Evolutionary conservation across 2,113 vertebrate genomes (phyloP), one percentile per base, ranked within the genome.

Genomic region (Otocyon megalotis): DNA sequence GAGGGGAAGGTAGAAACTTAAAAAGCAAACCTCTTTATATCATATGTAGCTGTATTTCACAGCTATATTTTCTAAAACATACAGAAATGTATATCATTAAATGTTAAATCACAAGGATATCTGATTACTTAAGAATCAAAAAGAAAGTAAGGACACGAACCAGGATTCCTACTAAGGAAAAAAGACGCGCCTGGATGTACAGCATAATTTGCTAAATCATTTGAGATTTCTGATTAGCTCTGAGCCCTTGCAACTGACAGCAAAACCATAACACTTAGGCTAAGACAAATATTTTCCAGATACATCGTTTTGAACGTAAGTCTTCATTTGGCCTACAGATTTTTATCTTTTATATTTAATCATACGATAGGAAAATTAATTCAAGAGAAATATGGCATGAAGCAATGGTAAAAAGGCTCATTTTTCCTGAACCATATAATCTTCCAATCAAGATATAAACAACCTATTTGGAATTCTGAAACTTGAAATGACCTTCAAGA

Each of bases 271-370:
- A 81, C 26, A 20, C 32, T 86, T 90, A 63, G 82, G 94, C 96
- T 96, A 98, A 97, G 17, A 24, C 35, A 98, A 98, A 97, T 96
- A 98, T 95, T 98, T 98, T 97, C 96, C 88, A 92, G 88, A 97
- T 82, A 67, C 97, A 67, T 93, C 74, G 63, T 98, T 98, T 98
- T 96, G 37, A 97, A 56, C 86, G 74, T 98, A 96, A 97, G 97
- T 97, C 37, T 98, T 94, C 97, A 93, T 76, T 98, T 96, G 91
- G 65, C 28, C 20, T 9, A 0, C 43, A 5, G 77, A 43, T 63
- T 85, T 94, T 98, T 93, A 76, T 97, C 60, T 95, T 17, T 97
- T 90, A 87, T 79, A 90, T 90, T 96, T 96, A 89, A 97, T 96
- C 96, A 96, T 95, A 98, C 94, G 98, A 80, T 93, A 97, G 90